Conservation (phyloP, 1,140 invertebrate genomes). For the Orchestia grillus region DNA sequence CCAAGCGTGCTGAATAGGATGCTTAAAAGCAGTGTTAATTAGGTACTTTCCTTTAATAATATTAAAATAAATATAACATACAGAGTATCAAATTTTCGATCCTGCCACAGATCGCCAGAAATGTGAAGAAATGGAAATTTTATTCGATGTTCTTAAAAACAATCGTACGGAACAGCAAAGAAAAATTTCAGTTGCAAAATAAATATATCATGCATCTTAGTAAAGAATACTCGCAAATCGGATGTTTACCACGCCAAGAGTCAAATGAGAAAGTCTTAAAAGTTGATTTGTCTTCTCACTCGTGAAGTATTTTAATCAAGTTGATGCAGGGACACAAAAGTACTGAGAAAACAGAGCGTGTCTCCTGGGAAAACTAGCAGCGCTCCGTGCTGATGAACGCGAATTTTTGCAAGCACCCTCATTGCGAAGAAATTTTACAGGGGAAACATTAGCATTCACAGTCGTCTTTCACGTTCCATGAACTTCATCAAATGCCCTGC, state of each 20-base stretch:
- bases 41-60: too few relatives aligned
- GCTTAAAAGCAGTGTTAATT: too few relatives aligned
- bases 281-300: neutral
- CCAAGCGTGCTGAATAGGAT: too few relatives aligned
- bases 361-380: neutral
- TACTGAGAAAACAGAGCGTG: neutral
- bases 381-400: neutral
- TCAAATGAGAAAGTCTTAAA: neutral
- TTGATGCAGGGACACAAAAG: neutral
- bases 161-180: neutral
- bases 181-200: neutral
- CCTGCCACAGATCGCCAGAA: too few relatives aligned
- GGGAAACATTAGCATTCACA: neutral
- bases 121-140: too few relatives aligned
- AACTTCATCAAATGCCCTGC: neutral
- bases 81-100: too few relatives aligned
- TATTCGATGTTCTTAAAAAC: neutral
- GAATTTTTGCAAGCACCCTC: neutral
- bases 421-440: neutral
- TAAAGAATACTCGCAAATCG: neutral
- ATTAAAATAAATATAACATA: too few relatives aligned
- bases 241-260: neutral
- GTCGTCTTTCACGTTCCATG: neutral
- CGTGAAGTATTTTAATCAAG: neutral
- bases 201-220: neutral